Percentiles rank a stretch among this genome's conserved stretches.
Evolutionary conservation across 2,888 invertebrate genomes (phyloP).

Genomic region (Aquatica leii): DNA sequence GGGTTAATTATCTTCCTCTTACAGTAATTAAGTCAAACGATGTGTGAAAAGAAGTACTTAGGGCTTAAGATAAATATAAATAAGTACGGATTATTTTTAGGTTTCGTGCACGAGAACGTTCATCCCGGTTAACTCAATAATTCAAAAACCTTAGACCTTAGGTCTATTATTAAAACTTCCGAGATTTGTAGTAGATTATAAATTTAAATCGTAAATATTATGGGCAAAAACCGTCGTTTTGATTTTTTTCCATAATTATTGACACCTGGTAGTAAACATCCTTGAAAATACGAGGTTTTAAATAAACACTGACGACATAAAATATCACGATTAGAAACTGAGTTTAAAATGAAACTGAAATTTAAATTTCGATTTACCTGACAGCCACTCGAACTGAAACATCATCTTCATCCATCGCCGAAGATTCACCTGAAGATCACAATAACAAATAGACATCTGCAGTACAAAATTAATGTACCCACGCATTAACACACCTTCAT

Average conservation of each 20-base stretch:
- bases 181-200: no score
- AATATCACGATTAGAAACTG: neutral
- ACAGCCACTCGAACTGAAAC: constrained; percentile 75
- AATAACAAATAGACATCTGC: constrained; percentile 32
- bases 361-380: constrained; percentile 62
- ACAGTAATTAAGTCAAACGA: no score
- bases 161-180: neutral
- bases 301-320: no score
- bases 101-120: constrained; percentile 17
- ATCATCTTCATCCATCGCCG: constrained; percentile 69
- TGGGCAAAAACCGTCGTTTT: no score
- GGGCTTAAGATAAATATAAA: constrained; percentile 15
- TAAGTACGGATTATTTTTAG: constrained; percentile 20
- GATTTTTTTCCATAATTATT: neutral
- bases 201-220: no score
- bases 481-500: constrained; percentile 50
- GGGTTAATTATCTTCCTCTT: no score
- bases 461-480: constrained; percentile 24
- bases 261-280: neutral
- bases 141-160: neutral
- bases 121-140: constrained; percentile 16
- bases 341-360: constrained; percentile 5
- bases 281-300: neutral
- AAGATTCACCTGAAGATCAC: constrained; percentile 31
- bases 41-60: no score